phyloP scores from a whole-genome alignment of 2,797 vertebrate genomes.

The Tinamus major region DNA sequence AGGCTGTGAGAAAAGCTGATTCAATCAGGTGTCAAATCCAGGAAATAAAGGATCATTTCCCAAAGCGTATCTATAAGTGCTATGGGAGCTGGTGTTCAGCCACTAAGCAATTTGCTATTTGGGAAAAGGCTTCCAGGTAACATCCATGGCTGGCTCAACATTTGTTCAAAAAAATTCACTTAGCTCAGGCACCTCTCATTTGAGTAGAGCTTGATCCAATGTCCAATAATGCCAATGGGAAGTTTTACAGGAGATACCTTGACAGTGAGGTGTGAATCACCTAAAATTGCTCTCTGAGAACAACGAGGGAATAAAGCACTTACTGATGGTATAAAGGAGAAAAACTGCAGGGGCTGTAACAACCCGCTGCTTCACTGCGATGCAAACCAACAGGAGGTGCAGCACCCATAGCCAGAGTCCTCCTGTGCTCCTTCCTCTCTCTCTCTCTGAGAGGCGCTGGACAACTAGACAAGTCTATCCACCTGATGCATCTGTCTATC shows the following conservation, averaged over 20 bases:
- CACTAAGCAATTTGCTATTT: not conserved
- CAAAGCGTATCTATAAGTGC: not conserved
- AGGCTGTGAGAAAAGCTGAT: not conserved
- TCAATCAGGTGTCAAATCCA: not conserved
- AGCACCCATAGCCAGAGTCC: not conserved
- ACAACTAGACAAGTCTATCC: not conserved
- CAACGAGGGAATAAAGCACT: not conserved
- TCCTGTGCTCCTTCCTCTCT: not conserved
- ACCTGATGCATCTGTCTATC: not conserved
- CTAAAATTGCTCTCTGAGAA: not conserved
- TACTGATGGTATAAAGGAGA: not conserved
- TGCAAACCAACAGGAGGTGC: not conserved
- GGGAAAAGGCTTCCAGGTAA: not conserved
- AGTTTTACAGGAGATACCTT: not conserved
- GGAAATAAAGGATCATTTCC: not conserved
- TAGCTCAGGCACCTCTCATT: not conserved
- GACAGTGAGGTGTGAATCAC: not conserved
- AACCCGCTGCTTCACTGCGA: not conserved
- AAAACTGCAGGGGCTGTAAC: not conserved
- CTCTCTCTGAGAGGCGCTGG: not conserved
- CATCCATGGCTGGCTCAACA: not conserved
- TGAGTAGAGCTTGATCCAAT: not conserved
- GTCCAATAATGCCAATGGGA: not conserved
- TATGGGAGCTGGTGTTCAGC: not conserved
- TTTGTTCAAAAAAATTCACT: not conserved